Evolutionary conservation across 1,140 invertebrate species (phyloP).

Genomic region (Hypsibius dujardini): DNA sequence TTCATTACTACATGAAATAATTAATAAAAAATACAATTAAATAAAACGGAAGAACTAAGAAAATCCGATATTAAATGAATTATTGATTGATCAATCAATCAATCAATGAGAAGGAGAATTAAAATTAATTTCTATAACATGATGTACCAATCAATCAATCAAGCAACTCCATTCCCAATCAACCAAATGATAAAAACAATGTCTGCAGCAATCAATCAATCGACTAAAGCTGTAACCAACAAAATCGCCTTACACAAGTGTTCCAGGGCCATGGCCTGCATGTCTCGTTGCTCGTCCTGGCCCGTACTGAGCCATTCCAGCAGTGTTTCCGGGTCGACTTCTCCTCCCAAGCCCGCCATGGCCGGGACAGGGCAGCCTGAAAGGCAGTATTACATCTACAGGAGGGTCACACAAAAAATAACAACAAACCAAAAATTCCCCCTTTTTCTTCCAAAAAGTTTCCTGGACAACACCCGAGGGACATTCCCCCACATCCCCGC

Average conservation of each 20-base stretch:
- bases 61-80: no score
- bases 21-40: conserved; percentile 91
- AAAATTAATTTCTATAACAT: no score
- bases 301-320: conserved; percentile 97
- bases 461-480: conserved; percentile 8
- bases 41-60: conserved; percentile 25
- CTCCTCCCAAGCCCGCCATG: conserved; percentile 30
- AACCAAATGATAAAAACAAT: conserved; percentile 18
- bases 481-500: no score
- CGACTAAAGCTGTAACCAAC: conserved; percentile 22
- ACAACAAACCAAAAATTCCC: not conserved
- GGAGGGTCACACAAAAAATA: not conserved
- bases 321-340: conserved; percentile 93
- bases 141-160: no score
- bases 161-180: conserved; percentile 17
- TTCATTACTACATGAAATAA: no score
- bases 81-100: no score
- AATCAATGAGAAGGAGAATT: no score
- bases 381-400: not conserved
- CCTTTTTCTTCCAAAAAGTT: not conserved
- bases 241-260: no score
- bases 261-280: conserved; percentile 82
- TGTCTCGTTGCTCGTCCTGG: conserved; percentile 73
- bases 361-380: no score
- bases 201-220: not conserved